A percentile compares a stretch with the other conserved stretches of the same genome.
These are phyloP conservation scores for Ecdyonurus torrentis DNA, from an alignment of 2,888 invertebrate genomes.

Conservation along the genomic window DNA sequence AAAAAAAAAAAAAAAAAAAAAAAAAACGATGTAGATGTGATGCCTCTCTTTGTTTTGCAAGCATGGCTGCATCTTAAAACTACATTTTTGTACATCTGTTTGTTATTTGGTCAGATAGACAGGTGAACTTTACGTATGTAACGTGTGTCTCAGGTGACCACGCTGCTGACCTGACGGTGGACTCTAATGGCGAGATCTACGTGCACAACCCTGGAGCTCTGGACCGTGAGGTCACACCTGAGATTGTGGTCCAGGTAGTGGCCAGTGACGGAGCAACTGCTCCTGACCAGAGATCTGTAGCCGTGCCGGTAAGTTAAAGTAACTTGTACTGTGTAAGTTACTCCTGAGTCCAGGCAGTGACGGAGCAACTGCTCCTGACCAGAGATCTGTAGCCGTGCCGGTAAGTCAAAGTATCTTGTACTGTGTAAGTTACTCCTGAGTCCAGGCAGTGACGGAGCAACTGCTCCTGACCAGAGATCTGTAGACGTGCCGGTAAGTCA, in stretches of 20 bases:
- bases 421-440: too few relatives aligned
- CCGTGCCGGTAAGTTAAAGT: conserved; percentile 45
- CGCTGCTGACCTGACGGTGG: not conserved
- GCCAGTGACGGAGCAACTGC: conserved; percentile 66
- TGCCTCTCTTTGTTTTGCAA: too few relatives aligned
- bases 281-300: conserved; percentile 47
- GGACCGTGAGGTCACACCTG: conserved; percentile 57
- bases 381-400: conserved; percentile 55
- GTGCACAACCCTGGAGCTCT: conserved; percentile 54
- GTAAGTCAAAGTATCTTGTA: too few relatives aligned
- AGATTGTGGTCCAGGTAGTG: conserved; percentile 56
- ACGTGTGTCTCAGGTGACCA: not conserved
- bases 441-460: conserved; percentile 69
- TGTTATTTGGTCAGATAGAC: too few relatives aligned
- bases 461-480: conserved; percentile 45
- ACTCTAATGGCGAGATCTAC: not conserved
- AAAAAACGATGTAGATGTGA: too few relatives aligned
- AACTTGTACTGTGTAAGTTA: too few relatives aligned
- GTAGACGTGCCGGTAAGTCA: conserved; percentile 55
- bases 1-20: too few relatives aligned
- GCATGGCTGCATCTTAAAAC: too few relatives aligned
- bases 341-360: too few relatives aligned
- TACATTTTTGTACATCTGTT: too few relatives aligned
- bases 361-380: conserved; percentile 49
- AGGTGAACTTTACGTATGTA: not conserved